Conservation (phyloP, 2,113 vertebrate species). For the Alces alces region DNA sequence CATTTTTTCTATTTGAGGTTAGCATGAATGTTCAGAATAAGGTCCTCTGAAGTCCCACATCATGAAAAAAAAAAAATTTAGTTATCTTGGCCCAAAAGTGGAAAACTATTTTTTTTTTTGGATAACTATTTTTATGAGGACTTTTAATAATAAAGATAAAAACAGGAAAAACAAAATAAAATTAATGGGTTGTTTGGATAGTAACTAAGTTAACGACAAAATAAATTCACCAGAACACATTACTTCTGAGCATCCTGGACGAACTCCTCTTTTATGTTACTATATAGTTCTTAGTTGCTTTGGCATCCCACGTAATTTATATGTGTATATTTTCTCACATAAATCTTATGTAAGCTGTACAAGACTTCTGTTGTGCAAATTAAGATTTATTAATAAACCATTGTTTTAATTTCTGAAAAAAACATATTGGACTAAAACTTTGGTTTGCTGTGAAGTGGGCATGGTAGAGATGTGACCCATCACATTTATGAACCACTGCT, state of each 20-base stretch:
- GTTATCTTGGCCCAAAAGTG: neutral
- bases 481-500: neutral
- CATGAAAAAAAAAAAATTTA: neutral
- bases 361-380: neutral
- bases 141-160: neutral
- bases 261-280: neutral
- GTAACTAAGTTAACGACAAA: neutral
- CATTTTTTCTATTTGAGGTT: neutral
- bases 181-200: neutral
- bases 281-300: neutral
- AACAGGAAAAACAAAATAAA: neutral
- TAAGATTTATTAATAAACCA: neutral
- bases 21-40: neutral
- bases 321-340: neutral
- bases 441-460: neutral
- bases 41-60: neutral
- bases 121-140: neutral
- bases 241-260: neutral
- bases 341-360: neutral
- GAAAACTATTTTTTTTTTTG: neutral
- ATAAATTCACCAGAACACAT: neutral
- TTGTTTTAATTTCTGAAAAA: constrained; percentile 2
- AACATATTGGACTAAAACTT: neutral
- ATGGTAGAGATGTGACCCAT: neutral
- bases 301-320: neutral